Percentiles rank a stretch among this genome's conserved stretches.
These are phyloP conservation scores for Pitangus sulphuratus DNA, from an alignment of 2,797 vertebrate genomes.

Conservation along the genomic window DNA sequence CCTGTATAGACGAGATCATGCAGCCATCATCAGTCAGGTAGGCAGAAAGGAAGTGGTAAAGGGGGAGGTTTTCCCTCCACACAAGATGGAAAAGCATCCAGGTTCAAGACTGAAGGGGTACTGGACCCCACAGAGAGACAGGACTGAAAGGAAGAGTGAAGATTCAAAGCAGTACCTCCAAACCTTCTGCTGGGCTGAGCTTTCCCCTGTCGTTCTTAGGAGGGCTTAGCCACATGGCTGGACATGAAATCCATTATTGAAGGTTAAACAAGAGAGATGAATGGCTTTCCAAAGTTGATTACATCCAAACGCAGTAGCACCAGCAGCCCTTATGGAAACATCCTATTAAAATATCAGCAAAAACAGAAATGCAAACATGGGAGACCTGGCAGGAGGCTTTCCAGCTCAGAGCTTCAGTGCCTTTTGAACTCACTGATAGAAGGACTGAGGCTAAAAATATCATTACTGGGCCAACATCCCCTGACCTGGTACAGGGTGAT, in stretches of 20 bases:
- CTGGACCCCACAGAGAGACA: neutral
- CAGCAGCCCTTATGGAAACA: slow-evolving; percentile 29
- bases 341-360: slow-evolving; percentile 30
- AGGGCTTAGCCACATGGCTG: neutral
- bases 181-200: neutral
- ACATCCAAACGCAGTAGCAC: neutral
- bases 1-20: neutral
- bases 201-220: neutral
- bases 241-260: neutral
- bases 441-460: neutral
- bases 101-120: neutral
- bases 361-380: neutral
- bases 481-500: neutral
- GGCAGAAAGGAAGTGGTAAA: slow-evolving; percentile 1
- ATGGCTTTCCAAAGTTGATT: slow-evolving; percentile 33
- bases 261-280: neutral
- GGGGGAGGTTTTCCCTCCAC: neutral
- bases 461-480: neutral
- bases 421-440: neutral
- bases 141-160: neutral
- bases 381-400: neutral
- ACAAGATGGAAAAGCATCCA: neutral
- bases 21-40: neutral
- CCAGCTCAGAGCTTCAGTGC: neutral
- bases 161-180: neutral